phyloP scores from a whole-genome alignment of 2,888 invertebrate species.

The Lasius fuliginosus region DNA sequence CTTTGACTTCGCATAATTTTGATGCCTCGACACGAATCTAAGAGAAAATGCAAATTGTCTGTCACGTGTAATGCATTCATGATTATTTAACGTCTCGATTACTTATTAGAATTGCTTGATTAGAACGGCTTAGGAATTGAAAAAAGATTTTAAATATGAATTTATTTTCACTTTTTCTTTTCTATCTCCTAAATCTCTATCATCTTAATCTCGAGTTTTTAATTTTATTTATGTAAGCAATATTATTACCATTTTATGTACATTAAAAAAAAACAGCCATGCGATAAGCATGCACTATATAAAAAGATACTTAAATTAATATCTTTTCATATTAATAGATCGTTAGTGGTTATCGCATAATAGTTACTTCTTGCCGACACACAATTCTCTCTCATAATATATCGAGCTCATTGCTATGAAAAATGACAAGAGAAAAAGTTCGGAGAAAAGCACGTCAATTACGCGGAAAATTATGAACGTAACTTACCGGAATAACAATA shows the following conservation, averaged over 20 bases:
- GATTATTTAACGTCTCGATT: neutral
- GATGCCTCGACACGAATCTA: neutral
- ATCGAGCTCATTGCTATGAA: slow-evolving; percentile 41
- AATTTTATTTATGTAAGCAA: neutral
- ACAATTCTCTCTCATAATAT: slow-evolving; percentile 9
- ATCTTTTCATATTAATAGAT: slow-evolving; percentile 9
- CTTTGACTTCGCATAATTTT: neutral
- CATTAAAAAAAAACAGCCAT: neutral
- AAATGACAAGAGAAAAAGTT: slow-evolving; percentile 44
- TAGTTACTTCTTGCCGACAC: slow-evolving; percentile 6
- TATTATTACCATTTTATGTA: neutral
- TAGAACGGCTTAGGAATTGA: neutral
- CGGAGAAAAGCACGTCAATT: slow-evolving; percentile 60
- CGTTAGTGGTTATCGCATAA: neutral
- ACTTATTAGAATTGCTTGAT: neutral
- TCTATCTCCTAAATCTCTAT: neutral
- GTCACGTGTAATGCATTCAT: neutral
- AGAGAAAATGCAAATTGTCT: neutral
- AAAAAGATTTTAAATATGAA: neutral
- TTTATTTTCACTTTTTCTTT: neutral
- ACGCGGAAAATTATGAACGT: slow-evolving; percentile 71
- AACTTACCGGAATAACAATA: slow-evolving; percentile 66
- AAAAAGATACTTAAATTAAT: slow-evolving; percentile 12
- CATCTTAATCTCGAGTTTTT: neutral
- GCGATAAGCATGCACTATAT: neutral